These are phyloP conservation scores for Zygothrica quintamaculata DNA, from an alignment of 2,888 invertebrate genomes.

Conservation along the genomic window DNA sequence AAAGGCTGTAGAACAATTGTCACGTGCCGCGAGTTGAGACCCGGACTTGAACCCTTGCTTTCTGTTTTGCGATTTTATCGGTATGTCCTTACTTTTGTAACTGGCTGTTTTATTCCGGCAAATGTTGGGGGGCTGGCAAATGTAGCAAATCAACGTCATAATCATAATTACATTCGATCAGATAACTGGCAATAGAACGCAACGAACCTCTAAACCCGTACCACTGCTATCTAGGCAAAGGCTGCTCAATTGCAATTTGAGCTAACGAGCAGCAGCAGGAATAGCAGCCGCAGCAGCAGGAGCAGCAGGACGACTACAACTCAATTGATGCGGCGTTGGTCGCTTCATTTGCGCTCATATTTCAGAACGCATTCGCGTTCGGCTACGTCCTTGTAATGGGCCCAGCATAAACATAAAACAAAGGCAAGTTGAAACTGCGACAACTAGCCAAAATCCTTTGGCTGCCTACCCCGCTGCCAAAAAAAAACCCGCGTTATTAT, in stretches of 20 bases:
- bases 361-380: constrained; percentile 48
- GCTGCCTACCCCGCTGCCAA: constrained; percentile 51
- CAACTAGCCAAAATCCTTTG: constrained; percentile 57
- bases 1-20: constrained; percentile 63
- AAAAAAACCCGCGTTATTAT: constrained; percentile 70
- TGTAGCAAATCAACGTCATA: constrained; percentile 80
- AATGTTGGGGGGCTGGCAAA: constrained; percentile 52
- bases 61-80: constrained; percentile 56
- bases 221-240: constrained; percentile 35
- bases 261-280: constrained; percentile 61
- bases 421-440: constrained; percentile 48
- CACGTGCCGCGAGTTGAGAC: constrained; percentile 58
- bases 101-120: neutral
- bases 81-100: constrained; percentile 20
- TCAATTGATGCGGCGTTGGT: constrained; percentile 54
- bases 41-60: constrained; percentile 49
- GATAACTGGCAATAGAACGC: constrained; percentile 59
- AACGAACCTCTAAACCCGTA: constrained; percentile 17
- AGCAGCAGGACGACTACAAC: constrained; percentile 33
- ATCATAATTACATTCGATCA: constrained; percentile 80
- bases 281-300: constrained; percentile 15
- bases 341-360: constrained; percentile 77
- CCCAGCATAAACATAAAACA: constrained; percentile 76
- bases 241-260: constrained; percentile 71
- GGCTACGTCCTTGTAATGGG: constrained; percentile 34